Conservation (phyloP, 1,140 invertebrate species). For the Danaus plexippus region DNA sequence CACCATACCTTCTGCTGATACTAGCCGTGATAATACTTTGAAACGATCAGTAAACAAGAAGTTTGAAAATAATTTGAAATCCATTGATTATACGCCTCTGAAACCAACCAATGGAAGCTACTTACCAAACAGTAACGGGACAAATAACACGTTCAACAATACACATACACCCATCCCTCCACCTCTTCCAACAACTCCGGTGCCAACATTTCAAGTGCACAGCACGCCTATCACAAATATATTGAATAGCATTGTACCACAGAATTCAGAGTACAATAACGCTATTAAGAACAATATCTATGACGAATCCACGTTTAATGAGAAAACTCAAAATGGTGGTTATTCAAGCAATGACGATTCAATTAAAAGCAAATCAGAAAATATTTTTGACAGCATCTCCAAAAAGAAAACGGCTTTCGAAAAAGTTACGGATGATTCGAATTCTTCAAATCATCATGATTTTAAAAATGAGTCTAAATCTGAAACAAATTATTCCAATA, state of each 20-base stretch:
- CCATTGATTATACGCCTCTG: constrained; percentile 13
- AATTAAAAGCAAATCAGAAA: constrained; percentile 41
- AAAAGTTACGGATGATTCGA: constrained; percentile 34
- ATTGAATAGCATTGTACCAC: constrained; percentile 31
- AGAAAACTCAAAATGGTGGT: constrained; percentile 29
- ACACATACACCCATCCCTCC: constrained; percentile 41
- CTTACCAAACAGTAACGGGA: constrained; percentile 5
- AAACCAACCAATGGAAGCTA: constrained; percentile 9
- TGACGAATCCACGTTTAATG: constrained; percentile 11
- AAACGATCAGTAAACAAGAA: constrained; percentile 36
- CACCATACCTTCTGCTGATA: constrained; percentile 38
- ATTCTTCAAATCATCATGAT: constrained; percentile 24
- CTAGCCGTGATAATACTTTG: constrained; percentile 46
- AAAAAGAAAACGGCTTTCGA: constrained; percentile 35
- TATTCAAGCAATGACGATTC: constrained; percentile 38
- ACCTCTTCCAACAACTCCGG: constrained; percentile 52
- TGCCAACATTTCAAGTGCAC: constrained; percentile 46
- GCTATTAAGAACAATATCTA: constrained; percentile 17
- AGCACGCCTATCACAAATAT: constrained; percentile 38
- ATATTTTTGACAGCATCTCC: constrained; percentile 34
- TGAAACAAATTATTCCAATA: constrained; percentile 42
- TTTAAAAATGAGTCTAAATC: constrained; percentile 36
- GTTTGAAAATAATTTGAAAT: constrained; percentile 20
- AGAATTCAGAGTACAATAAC: constrained; percentile 33
- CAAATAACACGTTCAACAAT: constrained; percentile 21